Conservation (phyloP, 1,140 invertebrate species). For the Papilio glaucus region DNA sequence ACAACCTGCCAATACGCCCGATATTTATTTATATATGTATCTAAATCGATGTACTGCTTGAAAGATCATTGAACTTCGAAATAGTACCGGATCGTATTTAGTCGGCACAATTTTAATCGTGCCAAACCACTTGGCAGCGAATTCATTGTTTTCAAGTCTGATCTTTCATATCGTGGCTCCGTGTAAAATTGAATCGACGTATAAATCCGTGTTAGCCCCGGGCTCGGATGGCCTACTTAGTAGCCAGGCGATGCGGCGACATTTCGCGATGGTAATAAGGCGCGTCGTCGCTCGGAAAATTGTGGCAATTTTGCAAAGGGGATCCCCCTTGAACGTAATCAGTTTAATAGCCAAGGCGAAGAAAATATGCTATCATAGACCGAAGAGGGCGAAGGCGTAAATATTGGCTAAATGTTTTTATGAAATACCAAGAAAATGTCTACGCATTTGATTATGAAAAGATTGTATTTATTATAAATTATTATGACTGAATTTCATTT, state of each 20-base stretch:
- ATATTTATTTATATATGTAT: too few relatives aligned
- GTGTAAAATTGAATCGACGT: constrained; percentile 55
- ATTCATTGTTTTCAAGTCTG: constrained; percentile 35
- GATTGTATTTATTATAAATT: too few relatives aligned
- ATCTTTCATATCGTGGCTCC: constrained; percentile 25
- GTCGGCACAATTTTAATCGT: constrained; percentile 29
- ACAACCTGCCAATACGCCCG: constrained; percentile 47
- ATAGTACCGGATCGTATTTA: constrained; percentile 5
- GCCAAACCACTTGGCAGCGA: constrained; percentile 28
- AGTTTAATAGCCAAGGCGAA: constrained; percentile 55
- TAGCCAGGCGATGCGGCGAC: constrained; percentile 52
- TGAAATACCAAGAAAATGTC: not conserved
- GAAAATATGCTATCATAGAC: constrained; percentile 41
- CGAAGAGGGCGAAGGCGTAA: constrained; percentile 24
- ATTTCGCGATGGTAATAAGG: constrained; percentile 69
- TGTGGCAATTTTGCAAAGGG: constrained; percentile 70
- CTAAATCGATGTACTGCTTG: constrained; percentile 12
- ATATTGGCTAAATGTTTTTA: constrained; percentile 15
- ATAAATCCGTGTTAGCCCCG: constrained; percentile 53
- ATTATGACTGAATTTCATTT: too few relatives aligned
- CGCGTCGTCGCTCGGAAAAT: constrained; percentile 74
- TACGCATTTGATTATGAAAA: not conserved
- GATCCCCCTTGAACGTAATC: constrained; percentile 57
- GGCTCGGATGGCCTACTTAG: constrained; percentile 61
- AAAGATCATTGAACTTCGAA: constrained; percentile 35